Conservation (phyloP, 2,113 vertebrate species). For the Paraplagusia blochii region DNA sequence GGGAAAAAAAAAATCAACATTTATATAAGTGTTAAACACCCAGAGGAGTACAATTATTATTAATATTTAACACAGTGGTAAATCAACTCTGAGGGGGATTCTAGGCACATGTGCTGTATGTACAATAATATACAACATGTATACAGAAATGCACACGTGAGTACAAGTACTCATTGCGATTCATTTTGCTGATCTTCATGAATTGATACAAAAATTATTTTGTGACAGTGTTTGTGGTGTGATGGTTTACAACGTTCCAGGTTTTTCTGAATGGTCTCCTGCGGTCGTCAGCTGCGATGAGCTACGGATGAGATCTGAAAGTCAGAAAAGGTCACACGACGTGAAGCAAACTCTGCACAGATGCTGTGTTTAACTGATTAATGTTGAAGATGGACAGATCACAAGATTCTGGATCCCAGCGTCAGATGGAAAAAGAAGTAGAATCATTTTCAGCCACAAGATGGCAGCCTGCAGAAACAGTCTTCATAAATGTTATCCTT, state of each 20-base stretch:
- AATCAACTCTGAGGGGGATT: not conserved
- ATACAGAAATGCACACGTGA: not conserved
- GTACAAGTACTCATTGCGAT: too few relatives aligned
- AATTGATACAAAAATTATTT: too few relatives aligned
- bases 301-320: not conserved
- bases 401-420: slow-evolving; percentile 3
- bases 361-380: too few relatives aligned
- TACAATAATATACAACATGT: not conserved
- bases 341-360: too few relatives aligned
- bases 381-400: not conserved
- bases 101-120: slow-evolving; percentile 9
- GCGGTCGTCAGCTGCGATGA: not conserved
- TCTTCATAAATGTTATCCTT: slow-evolving; percentile 20
- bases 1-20: not conserved
- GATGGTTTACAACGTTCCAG: slow-evolving; percentile 14
- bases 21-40: slow-evolving; percentile 6
- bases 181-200: too few relatives aligned
- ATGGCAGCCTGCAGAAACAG: slow-evolving; percentile 7
- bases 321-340: too few relatives aligned
- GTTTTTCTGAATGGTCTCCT: too few relatives aligned
- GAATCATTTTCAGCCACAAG: slow-evolving; percentile 22
- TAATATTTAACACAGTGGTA: not conserved
- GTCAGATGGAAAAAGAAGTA: not conserved
- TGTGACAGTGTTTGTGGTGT: slow-evolving; percentile 24
- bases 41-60: not conserved